A percentile compares a stretch with the other conserved stretches of the same genome.
These are phyloP conservation scores for Brachyistius frenatus DNA, from an alignment of 2,113 vertebrate genomes.

Conservation along the genomic window DNA sequence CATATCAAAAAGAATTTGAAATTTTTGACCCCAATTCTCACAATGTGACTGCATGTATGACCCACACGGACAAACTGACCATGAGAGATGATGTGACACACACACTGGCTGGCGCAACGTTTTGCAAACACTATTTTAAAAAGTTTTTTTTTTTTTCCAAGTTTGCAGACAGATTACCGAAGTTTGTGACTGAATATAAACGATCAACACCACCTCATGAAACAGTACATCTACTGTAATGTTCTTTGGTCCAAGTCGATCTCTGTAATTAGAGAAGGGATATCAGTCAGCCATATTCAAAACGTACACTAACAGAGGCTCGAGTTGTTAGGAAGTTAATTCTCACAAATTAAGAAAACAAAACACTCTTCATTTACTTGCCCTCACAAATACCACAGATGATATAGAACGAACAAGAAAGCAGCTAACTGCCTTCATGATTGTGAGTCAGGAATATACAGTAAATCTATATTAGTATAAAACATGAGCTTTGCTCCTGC, in stretches of 20 bases:
- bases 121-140: no score
- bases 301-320: not conserved
- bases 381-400: not conserved
- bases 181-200: no score
- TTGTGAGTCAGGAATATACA: not conserved
- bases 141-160: no score
- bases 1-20: no score
- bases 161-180: no score
- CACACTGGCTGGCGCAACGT: no score
- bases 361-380: not conserved
- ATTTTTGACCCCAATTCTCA: no score
- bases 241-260: not conserved
- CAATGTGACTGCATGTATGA: no score
- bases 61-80: no score
- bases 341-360: conserved; percentile 5
- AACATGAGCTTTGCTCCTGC: not conserved
- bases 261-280: conserved; percentile 26
- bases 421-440: conserved; percentile 30
- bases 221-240: not conserved
- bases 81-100: no score
- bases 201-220: no score
- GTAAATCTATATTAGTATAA: not conserved
- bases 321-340: not conserved
- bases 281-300: conserved; percentile 12
- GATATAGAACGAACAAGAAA: conserved; percentile 8